Conservation (phyloP, 2,113 vertebrate species). For the Chloroceryle aenea region DNA sequence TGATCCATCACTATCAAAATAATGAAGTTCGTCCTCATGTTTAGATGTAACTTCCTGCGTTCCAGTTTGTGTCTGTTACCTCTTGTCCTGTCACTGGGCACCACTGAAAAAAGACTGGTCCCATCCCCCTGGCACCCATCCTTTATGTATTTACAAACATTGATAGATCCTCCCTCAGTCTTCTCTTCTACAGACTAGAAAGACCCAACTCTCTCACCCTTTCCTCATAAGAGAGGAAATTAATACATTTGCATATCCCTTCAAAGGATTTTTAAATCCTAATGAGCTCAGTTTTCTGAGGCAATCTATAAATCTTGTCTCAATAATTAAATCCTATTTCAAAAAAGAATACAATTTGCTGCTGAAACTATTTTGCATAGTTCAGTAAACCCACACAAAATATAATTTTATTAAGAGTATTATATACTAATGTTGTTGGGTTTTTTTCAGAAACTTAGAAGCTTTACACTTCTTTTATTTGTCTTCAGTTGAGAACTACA, state of each 20-base stretch:
- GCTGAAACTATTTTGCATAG: neutral
- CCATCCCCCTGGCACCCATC: no score
- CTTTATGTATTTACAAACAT: no score
- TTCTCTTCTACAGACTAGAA: no score
- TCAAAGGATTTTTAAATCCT: neutral
- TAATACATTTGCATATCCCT: neutral
- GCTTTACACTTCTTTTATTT: neutral
- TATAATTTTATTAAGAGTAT: neutral
- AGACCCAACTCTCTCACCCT: no score
- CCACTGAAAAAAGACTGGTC: no score
- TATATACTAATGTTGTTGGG: neutral
- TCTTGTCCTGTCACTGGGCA: no score
- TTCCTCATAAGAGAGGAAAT: no score
- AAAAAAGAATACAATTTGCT: neutral
- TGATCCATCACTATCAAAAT: no score
- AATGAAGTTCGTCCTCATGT: no score
- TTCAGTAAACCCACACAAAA: neutral
- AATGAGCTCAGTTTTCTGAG: neutral
- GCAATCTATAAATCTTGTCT: neutral
- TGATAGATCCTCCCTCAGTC: no score
- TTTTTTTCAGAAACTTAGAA: neutral
- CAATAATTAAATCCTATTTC: neutral
- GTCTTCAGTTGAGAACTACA: neutral
- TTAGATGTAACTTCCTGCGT: no score
- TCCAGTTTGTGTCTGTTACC: no score